Base-by-base conservation (phyloP, 2,113 vertebrate species). In the Engystomops pustulosus region DNA sequence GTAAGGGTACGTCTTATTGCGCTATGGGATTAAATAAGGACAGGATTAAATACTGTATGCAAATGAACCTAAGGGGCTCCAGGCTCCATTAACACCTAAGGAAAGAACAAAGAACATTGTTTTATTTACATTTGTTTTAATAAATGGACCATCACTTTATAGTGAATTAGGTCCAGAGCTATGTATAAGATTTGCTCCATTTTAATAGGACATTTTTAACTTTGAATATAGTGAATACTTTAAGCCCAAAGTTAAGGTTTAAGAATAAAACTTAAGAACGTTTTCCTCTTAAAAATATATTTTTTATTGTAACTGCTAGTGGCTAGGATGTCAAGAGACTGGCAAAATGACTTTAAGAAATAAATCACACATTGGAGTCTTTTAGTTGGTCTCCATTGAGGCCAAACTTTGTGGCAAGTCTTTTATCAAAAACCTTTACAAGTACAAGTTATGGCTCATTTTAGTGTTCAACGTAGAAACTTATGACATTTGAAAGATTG, bases 341-440 rank as follows among this genome's bases (percentile, higher is more conserved):
- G 49, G 55, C n/a, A 82, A 75, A 62, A 83, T 68, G 6, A 30
- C 32, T 49, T 62, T 67, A 32, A 68, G 14, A n/a, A 78, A 84
- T 78, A 68, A 78, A 84, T 84, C 72, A 84, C n/a, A 36, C 32
- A 27, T 45, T 18, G 30, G n/a, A 70, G 60, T 84, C 23, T 68
- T 84, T 84, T 69, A 44, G 32, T 32, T 85, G 62, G 23, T 79
- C 72, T 78, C 45, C 45, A 55, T 70, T 70, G 47, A 79, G 62
- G 47, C 32, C 75, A 77, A 67, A 55, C 44, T 77, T 76, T 84
- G 72, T 77, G 34, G 72, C 23, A 76, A 77, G 74, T 77, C 72
- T 76, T 84, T 78, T 34, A 84, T 84, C 82, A 85, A 85, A 85
- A 85, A 84, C 47, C 45, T 77, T 79, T 85, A 85, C 34, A 70